Evolutionary conservation across 2,888 invertebrate species (phyloP).

Genomic region (Lydus trimaculatus): DNA sequence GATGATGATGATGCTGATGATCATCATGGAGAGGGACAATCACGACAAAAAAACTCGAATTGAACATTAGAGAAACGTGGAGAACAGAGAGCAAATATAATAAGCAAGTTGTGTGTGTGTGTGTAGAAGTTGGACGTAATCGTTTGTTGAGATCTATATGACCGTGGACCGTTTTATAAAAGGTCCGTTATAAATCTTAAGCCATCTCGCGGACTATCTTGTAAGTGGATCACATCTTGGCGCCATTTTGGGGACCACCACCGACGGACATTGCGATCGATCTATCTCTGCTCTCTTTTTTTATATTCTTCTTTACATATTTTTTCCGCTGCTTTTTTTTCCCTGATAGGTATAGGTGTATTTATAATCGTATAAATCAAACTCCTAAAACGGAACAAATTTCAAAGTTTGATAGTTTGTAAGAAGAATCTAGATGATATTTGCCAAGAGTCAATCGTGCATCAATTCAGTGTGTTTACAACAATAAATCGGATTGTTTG

Average conservation of each 20-base stretch:
- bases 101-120: background rate
- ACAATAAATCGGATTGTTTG: too few relatives aligned
- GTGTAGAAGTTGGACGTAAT: conserved; percentile 25
- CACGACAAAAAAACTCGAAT: background rate
- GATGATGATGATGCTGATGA: background rate
- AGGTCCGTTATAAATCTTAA: conserved; percentile 54
- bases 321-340: background rate
- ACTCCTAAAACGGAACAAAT: background rate
- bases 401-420: too few relatives aligned
- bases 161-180: conserved; percentile 45
- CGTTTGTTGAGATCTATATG: conserved; percentile 44
- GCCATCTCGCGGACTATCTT: conserved; percentile 54
- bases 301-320: background rate
- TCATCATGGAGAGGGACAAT: background rate
- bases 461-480: too few relatives aligned
- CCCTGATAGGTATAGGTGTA: background rate
- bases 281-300: background rate
- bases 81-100: background rate
- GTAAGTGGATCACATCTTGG: conserved; percentile 48
- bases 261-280: conserved; percentile 21
- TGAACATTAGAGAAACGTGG: background rate
- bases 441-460: too few relatives aligned
- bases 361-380: conserved; percentile 1
- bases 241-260: conserved; percentile 36
- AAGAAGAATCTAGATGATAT: too few relatives aligned